Conservation (phyloP, 2,888 invertebrate genomes). For the Lasioglossum lativentre region DNA sequence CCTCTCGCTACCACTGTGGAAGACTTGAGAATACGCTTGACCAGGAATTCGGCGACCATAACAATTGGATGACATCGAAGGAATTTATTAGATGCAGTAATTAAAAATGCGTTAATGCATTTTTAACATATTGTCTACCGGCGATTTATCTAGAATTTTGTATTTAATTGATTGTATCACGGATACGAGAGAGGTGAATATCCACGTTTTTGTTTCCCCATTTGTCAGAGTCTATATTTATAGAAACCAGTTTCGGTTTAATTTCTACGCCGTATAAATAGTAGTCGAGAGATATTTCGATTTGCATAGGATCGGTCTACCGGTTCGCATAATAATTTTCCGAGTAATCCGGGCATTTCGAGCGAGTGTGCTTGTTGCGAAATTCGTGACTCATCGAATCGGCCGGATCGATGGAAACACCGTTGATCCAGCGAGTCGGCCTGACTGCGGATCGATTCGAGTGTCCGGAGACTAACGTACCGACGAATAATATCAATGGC, state of each 20-base stretch:
- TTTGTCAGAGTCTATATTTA: neutral
- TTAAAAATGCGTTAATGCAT: too few species aligned
- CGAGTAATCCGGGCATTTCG: neutral
- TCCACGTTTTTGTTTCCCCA: neutral
- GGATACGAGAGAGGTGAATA: neutral
- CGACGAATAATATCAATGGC: slow-evolving; percentile 53
- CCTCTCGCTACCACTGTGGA: neutral
- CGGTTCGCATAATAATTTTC: neutral
- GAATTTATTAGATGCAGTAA: too few species aligned
- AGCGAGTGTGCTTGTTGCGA: slow-evolving; percentile 7
- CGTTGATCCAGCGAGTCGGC: neutral
- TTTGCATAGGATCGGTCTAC: neutral
- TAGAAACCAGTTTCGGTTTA: neutral
- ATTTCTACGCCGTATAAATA: neutral
- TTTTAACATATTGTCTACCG: neutral
- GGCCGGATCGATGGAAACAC: slow-evolving; percentile 10
- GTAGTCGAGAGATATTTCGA: neutral
- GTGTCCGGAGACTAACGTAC: neutral
- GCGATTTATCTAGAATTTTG: neutral
- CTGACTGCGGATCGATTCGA: neutral
- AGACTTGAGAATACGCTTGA: too few species aligned
- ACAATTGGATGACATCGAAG: neutral
- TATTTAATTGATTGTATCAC: neutral
- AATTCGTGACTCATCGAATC: slow-evolving; percentile 28
- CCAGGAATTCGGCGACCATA: too few species aligned